phyloP scores from a whole-genome alignment of 2,888 invertebrate species.

The Tetragonula carbonaria region DNA sequence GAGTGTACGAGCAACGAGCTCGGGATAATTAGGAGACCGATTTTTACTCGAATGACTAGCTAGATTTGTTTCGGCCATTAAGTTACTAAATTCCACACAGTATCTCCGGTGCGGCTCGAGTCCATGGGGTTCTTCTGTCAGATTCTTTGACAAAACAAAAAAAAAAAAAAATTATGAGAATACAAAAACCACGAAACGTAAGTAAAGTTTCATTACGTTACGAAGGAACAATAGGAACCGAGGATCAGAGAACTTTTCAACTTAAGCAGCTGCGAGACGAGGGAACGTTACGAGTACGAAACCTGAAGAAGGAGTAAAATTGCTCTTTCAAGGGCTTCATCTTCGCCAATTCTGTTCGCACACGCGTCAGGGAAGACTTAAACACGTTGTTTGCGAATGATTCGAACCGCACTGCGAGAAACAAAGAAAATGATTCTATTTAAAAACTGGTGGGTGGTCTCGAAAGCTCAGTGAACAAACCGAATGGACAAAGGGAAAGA shows the following conservation, averaged over 20 bases:
- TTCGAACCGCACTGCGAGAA: background rate
- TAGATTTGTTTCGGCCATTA: background rate
- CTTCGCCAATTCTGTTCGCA: background rate
- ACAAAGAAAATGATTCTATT: background rate
- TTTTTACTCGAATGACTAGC: background rate
- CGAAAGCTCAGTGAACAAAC: background rate
- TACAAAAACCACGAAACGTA: background rate
- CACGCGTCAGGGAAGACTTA: background rate
- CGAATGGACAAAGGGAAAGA: background rate
- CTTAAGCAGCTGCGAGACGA: too few species aligned
- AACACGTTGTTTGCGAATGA: background rate
- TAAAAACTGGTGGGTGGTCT: conserved; percentile 29
- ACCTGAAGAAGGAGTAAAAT: background rate
- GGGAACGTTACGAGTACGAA: background rate
- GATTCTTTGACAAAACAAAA: too few species aligned
- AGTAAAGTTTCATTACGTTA: too few species aligned
- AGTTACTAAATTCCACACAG: too few species aligned
- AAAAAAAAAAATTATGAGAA: too few species aligned
- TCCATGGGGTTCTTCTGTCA: too few species aligned
- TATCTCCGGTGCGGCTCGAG: too few species aligned
- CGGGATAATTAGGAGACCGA: background rate
- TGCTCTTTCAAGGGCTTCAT: background rate
- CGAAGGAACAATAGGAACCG: too few species aligned
- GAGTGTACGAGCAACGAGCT: background rate
- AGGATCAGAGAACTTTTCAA: too few species aligned